These are phyloP conservation scores for Rhodeus uyekii DNA, from an alignment of 2,797 vertebrate species.

Conservation along the genomic window DNA sequence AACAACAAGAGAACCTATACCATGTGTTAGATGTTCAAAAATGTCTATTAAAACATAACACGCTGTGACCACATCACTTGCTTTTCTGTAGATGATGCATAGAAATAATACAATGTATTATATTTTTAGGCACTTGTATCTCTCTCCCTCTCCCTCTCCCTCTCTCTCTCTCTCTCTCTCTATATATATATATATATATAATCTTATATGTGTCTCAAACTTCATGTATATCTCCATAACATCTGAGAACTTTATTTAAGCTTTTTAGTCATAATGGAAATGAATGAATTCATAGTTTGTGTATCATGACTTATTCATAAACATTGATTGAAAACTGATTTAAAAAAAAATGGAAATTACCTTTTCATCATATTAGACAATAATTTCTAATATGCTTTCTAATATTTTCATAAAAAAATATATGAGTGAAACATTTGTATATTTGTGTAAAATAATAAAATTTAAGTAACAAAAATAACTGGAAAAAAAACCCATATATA, in stretches of 20 bases:
- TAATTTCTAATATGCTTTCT: not conserved
- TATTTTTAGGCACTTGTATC: no score
- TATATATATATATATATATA: no score
- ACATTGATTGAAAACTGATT: no score
- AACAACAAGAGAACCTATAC: slow-evolving; percentile 10
- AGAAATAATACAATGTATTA: no score
- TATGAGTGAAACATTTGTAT: no score
- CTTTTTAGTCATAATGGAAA: not conserved
- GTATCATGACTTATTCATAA: not conserved
- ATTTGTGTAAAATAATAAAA: no score
- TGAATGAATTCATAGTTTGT: not conserved
- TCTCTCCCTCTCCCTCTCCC: no score
- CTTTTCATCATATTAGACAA: no score
- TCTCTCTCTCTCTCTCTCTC: no score
- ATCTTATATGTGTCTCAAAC: no score
- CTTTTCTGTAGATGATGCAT: not conserved
- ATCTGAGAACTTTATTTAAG: not conserved
- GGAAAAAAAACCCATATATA: no score
- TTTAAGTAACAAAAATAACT: no score
- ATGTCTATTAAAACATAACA: not conserved
- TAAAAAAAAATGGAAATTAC: not conserved
- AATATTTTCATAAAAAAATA: not conserved
- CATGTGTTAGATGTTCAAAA: slow-evolving; percentile 28
- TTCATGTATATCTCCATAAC: not conserved
- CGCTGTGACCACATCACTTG: not conserved